Conservation (phyloP, 2,113 vertebrate genomes). For the Rhinoptilus africanus region DNA sequence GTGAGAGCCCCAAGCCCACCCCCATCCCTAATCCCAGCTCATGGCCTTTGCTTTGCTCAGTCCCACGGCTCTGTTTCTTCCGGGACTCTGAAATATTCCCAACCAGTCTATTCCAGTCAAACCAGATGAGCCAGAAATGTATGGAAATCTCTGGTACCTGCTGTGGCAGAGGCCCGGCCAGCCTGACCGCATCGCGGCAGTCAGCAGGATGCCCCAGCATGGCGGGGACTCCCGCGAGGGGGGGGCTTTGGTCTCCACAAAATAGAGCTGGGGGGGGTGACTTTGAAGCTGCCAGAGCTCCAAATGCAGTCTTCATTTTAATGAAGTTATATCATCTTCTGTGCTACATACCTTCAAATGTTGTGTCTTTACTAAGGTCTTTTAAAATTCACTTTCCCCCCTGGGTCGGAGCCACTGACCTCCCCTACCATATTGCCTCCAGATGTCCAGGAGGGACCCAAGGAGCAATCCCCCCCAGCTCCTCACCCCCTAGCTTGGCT, state of each 20-base stretch:
- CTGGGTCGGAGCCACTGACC: not conserved
- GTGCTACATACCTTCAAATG: not conserved
- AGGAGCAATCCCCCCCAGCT: rapidly evolving
- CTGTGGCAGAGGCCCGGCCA: not conserved
- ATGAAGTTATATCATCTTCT: not conserved
- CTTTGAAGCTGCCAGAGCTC: not conserved
- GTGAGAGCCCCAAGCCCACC: not conserved
- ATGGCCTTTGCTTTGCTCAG: not conserved
- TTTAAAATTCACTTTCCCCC: not conserved
- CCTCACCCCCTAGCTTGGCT: not conserved
- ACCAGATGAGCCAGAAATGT: not conserved
- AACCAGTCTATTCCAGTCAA: not conserved
- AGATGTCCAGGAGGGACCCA: not conserved
- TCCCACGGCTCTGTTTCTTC: not conserved
- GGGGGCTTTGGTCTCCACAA: not conserved
- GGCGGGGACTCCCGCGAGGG: rapidly evolving
- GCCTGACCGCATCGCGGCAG: not conserved
- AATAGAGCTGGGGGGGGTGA: not conserved
- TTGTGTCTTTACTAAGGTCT: not conserved
- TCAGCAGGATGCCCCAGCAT: not conserved
- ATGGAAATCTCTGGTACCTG: not conserved
- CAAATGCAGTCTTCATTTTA: not conserved
- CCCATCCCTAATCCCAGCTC: not conserved
- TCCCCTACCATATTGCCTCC: not conserved
- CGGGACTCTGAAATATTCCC: not conserved